phyloP scores from a whole-genome alignment of 2,797 vertebrate species.

The Diplodus puntazzo region DNA sequence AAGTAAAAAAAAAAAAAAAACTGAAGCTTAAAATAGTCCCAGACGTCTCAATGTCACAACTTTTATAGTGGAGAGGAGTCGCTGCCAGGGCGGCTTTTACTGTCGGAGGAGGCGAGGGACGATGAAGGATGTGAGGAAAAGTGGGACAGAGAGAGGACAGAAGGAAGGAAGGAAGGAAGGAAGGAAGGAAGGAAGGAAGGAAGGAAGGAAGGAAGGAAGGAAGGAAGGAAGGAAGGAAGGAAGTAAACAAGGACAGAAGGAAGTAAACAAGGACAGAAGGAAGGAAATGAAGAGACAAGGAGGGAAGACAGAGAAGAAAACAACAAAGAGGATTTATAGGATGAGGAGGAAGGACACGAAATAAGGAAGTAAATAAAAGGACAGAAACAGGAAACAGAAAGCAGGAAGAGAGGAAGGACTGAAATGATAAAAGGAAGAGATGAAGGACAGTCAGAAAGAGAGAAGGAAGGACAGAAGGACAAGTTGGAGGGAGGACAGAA shows the following conservation, averaged over 20 bases:
- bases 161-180: conserved; percentile 16
- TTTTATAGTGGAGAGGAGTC: conserved; percentile 44
- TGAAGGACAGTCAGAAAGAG: conserved; percentile 39
- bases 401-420: too few relatives aligned
- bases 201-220: background rate
- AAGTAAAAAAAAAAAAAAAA: conserved; percentile 39
- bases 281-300: background rate
- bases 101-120: background rate
- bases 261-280: too few relatives aligned
- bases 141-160: too few relatives aligned
- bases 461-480: conserved; percentile 16
- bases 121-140: background rate
- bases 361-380: too few relatives aligned
- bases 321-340: too few relatives aligned
- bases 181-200: too few relatives aligned
- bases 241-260: too few relatives aligned
- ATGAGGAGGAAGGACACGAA: too few relatives aligned
- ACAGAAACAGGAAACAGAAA: too few relatives aligned
- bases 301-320: too few relatives aligned
- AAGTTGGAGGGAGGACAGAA: conserved; percentile 22
- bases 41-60: conserved; percentile 68
- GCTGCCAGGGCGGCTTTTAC: conserved; percentile 46
- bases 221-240: conserved; percentile 11
- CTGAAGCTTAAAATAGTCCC: conserved; percentile 52
- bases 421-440: background rate